These are phyloP conservation scores for Branchinecta lindahli DNA, from an alignment of 1,140 invertebrate species.

Conservation along the genomic window DNA sequence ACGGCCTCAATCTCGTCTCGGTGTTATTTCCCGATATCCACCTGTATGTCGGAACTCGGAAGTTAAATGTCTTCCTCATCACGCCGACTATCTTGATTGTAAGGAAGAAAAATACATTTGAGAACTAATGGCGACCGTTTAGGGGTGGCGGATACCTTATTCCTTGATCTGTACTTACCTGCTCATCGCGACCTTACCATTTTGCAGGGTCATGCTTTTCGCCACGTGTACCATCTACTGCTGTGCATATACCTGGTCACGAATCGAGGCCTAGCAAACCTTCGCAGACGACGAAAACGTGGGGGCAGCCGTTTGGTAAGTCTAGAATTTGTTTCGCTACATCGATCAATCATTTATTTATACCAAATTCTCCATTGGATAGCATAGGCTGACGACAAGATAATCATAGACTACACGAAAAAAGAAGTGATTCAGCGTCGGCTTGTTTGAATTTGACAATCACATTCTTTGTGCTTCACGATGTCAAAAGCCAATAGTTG, in stretches of 20 bases:
- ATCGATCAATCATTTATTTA: too few relatives aligned
- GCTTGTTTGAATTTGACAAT: not conserved
- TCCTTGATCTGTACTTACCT: not conserved
- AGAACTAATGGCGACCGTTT: not conserved
- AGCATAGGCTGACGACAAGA: not conserved
- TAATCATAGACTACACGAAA: not conserved
- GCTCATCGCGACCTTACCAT: not conserved
- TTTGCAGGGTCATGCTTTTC: not conserved
- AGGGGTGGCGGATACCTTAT: not conserved
- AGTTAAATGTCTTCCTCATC: too few relatives aligned
- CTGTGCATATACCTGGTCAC: not conserved
- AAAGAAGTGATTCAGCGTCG: not conserved
- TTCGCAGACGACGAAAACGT: not conserved
- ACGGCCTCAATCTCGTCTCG: too few relatives aligned
- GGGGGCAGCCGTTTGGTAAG: not conserved
- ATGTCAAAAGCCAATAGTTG: not conserved
- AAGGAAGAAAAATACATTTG: not conserved
- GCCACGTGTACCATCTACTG: not conserved
- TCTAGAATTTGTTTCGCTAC: not conserved
- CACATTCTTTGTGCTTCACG: not conserved
- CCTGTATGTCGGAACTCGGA: too few relatives aligned
- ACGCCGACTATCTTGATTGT: too few relatives aligned
- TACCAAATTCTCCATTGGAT: too few relatives aligned
- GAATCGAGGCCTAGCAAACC: not conserved
- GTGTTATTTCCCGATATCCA: too few relatives aligned